phyloP scores from a whole-genome alignment of 2,113 vertebrate genomes.

The Engystomops pustulosus region DNA sequence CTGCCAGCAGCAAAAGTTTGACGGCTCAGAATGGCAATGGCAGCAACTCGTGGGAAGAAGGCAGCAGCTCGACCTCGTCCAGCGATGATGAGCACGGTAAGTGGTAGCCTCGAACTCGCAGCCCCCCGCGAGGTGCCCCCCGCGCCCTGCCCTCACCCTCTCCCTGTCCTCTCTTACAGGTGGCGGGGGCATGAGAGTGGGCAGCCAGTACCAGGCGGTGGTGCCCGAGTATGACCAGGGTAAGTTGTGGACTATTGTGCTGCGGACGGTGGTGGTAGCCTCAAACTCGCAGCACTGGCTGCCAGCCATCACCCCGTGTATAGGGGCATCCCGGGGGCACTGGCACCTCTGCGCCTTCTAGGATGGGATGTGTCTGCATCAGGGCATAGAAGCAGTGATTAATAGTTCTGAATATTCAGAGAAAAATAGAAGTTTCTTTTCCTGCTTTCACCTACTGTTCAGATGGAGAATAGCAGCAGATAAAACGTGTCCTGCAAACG shows the following conservation, averaged over 20 bases:
- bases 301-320: neutral
- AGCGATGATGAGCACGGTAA: constrained; percentile 93
- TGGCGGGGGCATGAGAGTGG: constrained; percentile 90
- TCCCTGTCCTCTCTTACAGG: constrained; percentile 24
- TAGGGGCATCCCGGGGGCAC: neutral
- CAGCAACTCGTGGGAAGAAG: constrained; percentile 89
- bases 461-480: neutral
- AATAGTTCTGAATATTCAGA: no score
- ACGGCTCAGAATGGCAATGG: constrained; percentile 81
- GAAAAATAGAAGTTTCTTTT: neutral
- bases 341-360: no score
- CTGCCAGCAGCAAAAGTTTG: constrained; percentile 81
- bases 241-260: constrained; percentile 67
- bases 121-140: neutral
- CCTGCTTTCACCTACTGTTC: neutral
- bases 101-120: constrained; percentile 60
- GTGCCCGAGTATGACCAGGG: constrained; percentile 91
- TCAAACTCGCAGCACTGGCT: constrained; percentile 22
- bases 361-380: neutral
- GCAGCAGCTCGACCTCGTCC: constrained; percentile 89
- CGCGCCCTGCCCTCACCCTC: neutral
- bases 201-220: constrained; percentile 87
- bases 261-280: constrained; percentile 18
- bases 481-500: no score
- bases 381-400: neutral